Conservation (phyloP, 2,888 invertebrate species). For the Plebejus melissa region DNA sequence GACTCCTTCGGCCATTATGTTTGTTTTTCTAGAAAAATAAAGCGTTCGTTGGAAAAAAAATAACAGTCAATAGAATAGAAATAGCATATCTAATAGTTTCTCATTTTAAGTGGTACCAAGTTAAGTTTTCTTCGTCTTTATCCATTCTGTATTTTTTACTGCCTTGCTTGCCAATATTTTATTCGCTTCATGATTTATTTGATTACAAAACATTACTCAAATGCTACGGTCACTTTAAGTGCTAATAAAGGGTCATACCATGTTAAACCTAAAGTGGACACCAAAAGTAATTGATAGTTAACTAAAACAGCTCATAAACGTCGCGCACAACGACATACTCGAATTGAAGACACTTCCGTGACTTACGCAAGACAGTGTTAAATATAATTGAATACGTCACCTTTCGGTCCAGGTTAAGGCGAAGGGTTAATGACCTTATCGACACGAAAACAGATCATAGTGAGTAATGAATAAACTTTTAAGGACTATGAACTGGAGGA, state of each 20-base stretch:
- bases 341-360: not conserved
- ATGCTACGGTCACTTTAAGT: not conserved
- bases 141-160: not conserved
- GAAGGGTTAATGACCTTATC: not conserved
- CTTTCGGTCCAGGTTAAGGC: not conserved
- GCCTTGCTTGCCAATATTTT: not conserved
- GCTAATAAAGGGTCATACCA: conserved; percentile 1
- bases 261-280: not conserved
- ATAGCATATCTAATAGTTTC: no score
- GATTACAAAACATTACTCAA: not conserved
- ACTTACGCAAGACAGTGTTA: not conserved
- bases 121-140: no score
- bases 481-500: conserved; percentile 8
- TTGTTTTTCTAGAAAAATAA: not conserved
- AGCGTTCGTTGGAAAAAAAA: no score
- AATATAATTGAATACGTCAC: conserved; percentile 8
- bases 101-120: no score
- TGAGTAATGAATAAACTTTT: conserved; percentile 4
- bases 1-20: no score
- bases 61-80: no score
- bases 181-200: not conserved
- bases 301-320: not conserved
- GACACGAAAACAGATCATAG: conserved; percentile 9
- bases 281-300: not conserved
- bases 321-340: not conserved